Evolutionary conservation across 2,888 invertebrate genomes (phyloP).

Genomic region (Meiosimyza platycephala): DNA sequence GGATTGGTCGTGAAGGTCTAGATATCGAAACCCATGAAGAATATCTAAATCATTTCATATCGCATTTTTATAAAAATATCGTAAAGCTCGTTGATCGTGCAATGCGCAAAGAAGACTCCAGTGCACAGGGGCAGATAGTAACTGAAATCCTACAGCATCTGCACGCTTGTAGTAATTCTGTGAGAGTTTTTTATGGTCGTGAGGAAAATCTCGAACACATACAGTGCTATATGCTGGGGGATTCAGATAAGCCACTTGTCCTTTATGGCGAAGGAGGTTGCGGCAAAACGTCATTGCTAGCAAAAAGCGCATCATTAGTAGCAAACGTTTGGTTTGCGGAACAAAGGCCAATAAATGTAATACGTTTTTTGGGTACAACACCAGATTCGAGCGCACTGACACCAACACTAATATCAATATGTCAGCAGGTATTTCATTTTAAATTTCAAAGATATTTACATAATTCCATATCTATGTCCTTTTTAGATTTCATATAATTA

Average conservation of each 20-base stretch:
- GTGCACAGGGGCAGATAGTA: slow-evolving; percentile 92
- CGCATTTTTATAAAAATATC: slow-evolving; percentile 94
- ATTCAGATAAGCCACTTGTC: slow-evolving; percentile 88
- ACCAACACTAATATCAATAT: slow-evolving; percentile 93
- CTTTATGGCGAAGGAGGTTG: slow-evolving; percentile 96
- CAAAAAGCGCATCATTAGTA: slow-evolving; percentile 89
- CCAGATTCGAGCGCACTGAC: slow-evolving; percentile 96
- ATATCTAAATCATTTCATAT: slow-evolving; percentile 92
- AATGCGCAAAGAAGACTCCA: slow-evolving; percentile 95
- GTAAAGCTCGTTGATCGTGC: slow-evolving; percentile 91
- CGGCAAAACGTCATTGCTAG: slow-evolving; percentile 95
- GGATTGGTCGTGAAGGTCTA: slow-evolving; percentile 95
- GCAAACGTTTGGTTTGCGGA: slow-evolving; percentile 79
- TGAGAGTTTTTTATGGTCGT: slow-evolving; percentile 92
- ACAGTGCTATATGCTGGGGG: slow-evolving; percentile 83
- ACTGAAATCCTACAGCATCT: slow-evolving; percentile 95
- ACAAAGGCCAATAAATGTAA: slow-evolving; percentile 84
- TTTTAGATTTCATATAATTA: slow-evolving; percentile 88
- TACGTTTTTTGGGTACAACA: slow-evolving; percentile 95
- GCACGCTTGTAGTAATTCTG: slow-evolving; percentile 94
- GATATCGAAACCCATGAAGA: slow-evolving; percentile 93
- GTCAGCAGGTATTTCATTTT: slow-evolving; percentile 81
- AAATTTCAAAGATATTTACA: background rate
- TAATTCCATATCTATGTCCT: background rate
- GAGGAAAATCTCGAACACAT: slow-evolving; percentile 86